These are phyloP conservation scores for Eurystomus gularis DNA, from an alignment of 2,113 vertebrate species.

Conservation along the genomic window DNA sequence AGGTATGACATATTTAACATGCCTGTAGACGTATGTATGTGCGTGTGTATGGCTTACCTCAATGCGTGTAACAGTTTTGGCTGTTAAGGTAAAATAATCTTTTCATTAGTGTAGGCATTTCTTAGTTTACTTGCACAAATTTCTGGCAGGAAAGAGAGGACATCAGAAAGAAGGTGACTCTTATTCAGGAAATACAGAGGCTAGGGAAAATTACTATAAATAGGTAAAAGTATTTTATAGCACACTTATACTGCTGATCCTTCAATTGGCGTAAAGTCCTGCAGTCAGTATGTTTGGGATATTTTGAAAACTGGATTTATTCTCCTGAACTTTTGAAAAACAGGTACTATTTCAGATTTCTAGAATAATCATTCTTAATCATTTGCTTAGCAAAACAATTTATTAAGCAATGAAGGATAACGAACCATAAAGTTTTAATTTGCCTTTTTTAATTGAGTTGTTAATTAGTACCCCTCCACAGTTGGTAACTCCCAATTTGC, in stretches of 20 bases:
- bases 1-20: accelerated
- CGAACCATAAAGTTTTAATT: slow-evolving; percentile 81
- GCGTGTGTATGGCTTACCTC: neutral
- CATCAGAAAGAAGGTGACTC: neutral
- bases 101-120: neutral
- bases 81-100: neutral
- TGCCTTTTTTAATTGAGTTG: slow-evolving; percentile 86
- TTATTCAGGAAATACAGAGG: neutral
- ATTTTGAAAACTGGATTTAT: slow-evolving; percentile 29
- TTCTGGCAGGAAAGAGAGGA: neutral
- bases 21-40: neutral
- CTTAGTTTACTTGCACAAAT: neutral
- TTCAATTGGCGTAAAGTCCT: neutral
- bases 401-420: slow-evolving; percentile 78
- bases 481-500: slow-evolving; percentile 70
- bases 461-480: slow-evolving; percentile 78
- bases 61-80: too few relatives aligned
- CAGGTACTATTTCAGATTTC: slow-evolving; percentile 46
- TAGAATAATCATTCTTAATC: slow-evolving; percentile 76
- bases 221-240: neutral
- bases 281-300: neutral
- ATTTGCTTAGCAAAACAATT: slow-evolving; percentile 77
- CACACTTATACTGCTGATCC: neutral
- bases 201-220: neutral
- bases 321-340: slow-evolving; percentile 23